These are phyloP conservation scores for Varanus komodoensis DNA, from an alignment of 2,113 vertebrate species.

Conservation along the genomic window DNA sequence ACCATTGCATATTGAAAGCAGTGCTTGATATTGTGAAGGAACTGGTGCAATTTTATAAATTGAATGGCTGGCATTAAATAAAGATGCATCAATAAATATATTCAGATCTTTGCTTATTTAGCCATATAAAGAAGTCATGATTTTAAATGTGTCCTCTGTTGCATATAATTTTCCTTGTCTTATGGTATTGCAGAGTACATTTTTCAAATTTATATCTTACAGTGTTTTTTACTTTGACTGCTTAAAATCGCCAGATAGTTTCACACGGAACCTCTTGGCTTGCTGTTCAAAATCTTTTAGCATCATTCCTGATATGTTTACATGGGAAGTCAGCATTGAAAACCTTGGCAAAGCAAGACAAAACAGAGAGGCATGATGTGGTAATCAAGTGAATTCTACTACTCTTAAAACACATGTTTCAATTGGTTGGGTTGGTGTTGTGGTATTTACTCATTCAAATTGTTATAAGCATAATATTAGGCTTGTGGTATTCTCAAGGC, in stretches of 20 bases:
- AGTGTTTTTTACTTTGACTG: not conserved
- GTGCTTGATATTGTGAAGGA: not conserved
- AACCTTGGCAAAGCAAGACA: not conserved
- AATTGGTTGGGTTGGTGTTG: not conserved
- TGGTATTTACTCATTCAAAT: not conserved
- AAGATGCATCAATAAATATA: not conserved
- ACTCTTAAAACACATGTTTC: not conserved
- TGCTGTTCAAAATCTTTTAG: not conserved
- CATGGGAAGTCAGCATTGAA: conserved; percentile 1
- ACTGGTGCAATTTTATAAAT: not conserved
- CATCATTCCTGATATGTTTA: not conserved
- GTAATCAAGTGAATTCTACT: not conserved
- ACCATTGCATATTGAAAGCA: not conserved
- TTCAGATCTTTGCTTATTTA: not conserved
- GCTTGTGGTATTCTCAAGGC: not conserved
- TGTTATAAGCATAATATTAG: not conserved
- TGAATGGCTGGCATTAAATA: not conserved
- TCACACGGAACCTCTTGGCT: not conserved
- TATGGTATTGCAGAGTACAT: no score
- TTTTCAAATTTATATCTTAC: not conserved
- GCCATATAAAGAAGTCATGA: not conserved
- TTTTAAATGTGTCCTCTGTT: not conserved
- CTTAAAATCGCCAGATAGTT: not conserved
- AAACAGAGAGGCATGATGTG: not conserved
- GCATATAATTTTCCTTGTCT: not conserved